Evolutionary conservation across 2,888 invertebrate species (phyloP).

Genomic region (Cheilosia vulpina): DNA sequence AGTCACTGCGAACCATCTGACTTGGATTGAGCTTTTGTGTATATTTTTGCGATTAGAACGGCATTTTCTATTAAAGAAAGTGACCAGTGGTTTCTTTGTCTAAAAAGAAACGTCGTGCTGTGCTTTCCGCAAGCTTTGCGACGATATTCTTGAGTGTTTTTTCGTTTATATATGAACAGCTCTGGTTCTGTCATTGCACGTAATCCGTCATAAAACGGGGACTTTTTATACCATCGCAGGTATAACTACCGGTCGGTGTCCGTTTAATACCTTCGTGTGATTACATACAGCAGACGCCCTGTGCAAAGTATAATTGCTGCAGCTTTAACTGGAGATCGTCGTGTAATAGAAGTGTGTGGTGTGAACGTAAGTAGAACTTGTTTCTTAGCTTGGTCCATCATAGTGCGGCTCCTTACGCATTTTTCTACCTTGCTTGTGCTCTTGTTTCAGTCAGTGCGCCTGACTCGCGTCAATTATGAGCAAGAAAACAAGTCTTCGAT

Average conservation of each 20-base stretch:
- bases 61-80: conserved; percentile 58
- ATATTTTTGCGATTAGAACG: conserved; percentile 61
- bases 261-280: conserved; percentile 29
- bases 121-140: conserved; percentile 52
- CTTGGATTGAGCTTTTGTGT: conserved; percentile 60
- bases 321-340: neutral
- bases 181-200: conserved; percentile 29
- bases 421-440: neutral
- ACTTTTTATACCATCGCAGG: conserved; percentile 9
- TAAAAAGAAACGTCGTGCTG: conserved; percentile 48
- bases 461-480: conserved; percentile 18
- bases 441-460: neutral
- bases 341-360: neutral
- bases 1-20: conserved; percentile 56
- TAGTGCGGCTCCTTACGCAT: neutral
- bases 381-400: neutral
- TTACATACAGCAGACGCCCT: conserved; percentile 25
- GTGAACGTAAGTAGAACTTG: conserved; percentile 26
- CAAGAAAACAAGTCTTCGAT: conserved; percentile 4
- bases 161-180: conserved; percentile 32
- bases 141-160: conserved; percentile 30
- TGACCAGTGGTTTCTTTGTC: conserved; percentile 63
- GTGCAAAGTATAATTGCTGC: conserved; percentile 51
- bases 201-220: conserved; percentile 18
- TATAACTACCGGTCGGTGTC: conserved; percentile 64